phyloP scores from a whole-genome alignment of 2,113 vertebrate genomes.

The Galemys pyrenaicus region DNA sequence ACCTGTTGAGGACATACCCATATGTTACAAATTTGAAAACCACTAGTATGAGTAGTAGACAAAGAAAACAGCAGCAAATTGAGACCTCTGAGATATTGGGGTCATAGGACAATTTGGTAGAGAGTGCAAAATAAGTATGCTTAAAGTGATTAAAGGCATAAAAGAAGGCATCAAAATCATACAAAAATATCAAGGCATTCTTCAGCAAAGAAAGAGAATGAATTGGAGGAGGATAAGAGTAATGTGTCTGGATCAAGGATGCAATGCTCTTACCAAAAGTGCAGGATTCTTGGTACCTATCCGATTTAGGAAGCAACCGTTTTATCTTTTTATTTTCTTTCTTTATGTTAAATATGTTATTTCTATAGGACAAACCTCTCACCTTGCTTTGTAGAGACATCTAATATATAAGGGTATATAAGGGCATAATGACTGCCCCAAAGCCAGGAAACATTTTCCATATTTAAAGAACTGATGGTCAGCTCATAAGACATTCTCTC shows the following conservation, averaged over 20 bases:
- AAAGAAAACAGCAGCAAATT: slow-evolving; percentile 24
- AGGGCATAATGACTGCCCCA: slow-evolving; percentile 50
- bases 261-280: not conserved
- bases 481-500: slow-evolving; percentile 79
- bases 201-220: not conserved
- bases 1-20: not conserved
- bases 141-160: slow-evolving; percentile 36
- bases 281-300: not conserved
- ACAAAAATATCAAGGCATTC: not conserved
- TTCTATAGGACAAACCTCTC: slow-evolving; percentile 62
- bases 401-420: slow-evolving; percentile 51
- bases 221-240: not conserved
- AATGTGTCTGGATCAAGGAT: not conserved
- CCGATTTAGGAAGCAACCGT: not conserved
- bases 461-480: slow-evolving; percentile 72
- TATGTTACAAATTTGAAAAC: not conserved
- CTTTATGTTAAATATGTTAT: slow-evolving; percentile 51
- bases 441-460: slow-evolving; percentile 69
- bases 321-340: slow-evolving; percentile 38
- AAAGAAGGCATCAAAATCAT: slow-evolving; percentile 22
- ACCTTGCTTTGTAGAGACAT: slow-evolving; percentile 53
- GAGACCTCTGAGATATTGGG: not conserved
- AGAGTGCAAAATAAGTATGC: not conserved
- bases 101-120: not conserved
- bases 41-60: not conserved